Evolutionary conservation across 1,140 invertebrate species (phyloP), one percentile per base, ranked within the genome.

Genomic region (Aricia agestis): DNA sequence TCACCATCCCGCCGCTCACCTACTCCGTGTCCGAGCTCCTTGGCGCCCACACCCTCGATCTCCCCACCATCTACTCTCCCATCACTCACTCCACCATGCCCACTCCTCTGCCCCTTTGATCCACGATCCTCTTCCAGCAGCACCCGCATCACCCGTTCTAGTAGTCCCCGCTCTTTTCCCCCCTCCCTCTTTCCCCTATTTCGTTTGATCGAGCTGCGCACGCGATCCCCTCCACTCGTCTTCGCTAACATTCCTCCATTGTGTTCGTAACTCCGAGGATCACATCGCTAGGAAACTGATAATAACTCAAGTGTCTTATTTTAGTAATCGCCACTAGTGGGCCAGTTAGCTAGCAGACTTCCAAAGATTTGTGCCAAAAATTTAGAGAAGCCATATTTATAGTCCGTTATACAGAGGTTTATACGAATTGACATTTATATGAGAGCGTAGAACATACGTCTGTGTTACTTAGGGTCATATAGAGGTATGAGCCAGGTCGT

Each of bases 61-160:
- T 86, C 74, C 92, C 86, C 69, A 87, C 83, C 73, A 86, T 83
- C 57, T 92, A 86, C 82, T 91, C 84, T 52, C 88, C 90, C n/a
- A 82, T 90, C 65, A 82, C 89, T 36, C 83, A 89, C 69, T 83
- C 90, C 11, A 84, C 89, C 0, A 74, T 92, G 19, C 87, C 86
- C 0, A 84, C 89, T 11, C 87, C 89, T 15, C 65, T 92, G 74
- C 94, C 94, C 18, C 94, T 97, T 92, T 95, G 95, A 95, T 95
- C 95, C 83, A 80, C 92, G 69, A 84, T 92, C 65, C 85, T 91
- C 66, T 87, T 92, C 72, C 91, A 91, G 73, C 87, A 89, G 74
- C 90, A 92, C 77, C 92, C 90, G 18, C 89, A 92, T 73, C 89
- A 91, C 67, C 89, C 87, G 18, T 92, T 89, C 76, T 91, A 81